Conservation (phyloP, 35 echinoderm and acorn worm genomes). For the Patiria miniata region DNA sequence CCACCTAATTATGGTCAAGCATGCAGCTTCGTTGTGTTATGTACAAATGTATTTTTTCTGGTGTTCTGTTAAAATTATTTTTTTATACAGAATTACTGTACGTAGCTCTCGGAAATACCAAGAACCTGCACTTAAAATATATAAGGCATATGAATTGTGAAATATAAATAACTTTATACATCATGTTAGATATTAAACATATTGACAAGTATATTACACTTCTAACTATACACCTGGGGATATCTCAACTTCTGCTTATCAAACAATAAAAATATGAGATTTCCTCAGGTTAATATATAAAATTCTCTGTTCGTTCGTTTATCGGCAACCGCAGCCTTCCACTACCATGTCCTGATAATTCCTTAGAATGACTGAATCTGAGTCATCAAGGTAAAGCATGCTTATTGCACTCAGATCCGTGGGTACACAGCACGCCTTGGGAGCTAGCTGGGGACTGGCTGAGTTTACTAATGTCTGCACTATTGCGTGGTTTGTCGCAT, state of each 20-base stretch:
- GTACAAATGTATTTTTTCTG: too few relatives aligned
- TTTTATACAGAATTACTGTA: too few relatives aligned
- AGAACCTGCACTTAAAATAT: conserved; percentile 13
- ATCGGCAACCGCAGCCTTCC: conserved; percentile 93
- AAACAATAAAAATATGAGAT: conserved; percentile 33
- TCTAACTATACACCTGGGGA: conserved; percentile 14
- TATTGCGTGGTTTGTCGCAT: conserved; percentile 94
- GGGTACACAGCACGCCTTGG: conserved; percentile 93
- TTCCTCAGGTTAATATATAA: conserved; percentile 41
- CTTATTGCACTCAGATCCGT: conserved; percentile 95
- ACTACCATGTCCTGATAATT: conserved; percentile 98
- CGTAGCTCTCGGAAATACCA: background rate
- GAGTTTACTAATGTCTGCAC: conserved; percentile 98
- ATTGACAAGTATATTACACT: conserved; percentile 23
- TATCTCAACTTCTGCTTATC: conserved; percentile 25
- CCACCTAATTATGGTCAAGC: too few relatives aligned
- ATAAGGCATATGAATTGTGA: conserved; percentile 23
- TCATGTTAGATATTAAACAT: conserved; percentile 32
- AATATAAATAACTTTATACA: conserved; percentile 62
- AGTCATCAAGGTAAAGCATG: conserved; percentile 89
- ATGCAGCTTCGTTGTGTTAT: too few relatives aligned
- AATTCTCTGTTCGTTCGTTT: conserved; percentile 42
- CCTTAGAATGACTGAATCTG: conserved; percentile 86
- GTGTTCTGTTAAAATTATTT: too few relatives aligned
- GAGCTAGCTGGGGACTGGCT: conserved; percentile 72